Evolutionary conservation across 2,113 vertebrate genomes (phyloP).

Genomic region (Excalfactoria chinensis): DNA sequence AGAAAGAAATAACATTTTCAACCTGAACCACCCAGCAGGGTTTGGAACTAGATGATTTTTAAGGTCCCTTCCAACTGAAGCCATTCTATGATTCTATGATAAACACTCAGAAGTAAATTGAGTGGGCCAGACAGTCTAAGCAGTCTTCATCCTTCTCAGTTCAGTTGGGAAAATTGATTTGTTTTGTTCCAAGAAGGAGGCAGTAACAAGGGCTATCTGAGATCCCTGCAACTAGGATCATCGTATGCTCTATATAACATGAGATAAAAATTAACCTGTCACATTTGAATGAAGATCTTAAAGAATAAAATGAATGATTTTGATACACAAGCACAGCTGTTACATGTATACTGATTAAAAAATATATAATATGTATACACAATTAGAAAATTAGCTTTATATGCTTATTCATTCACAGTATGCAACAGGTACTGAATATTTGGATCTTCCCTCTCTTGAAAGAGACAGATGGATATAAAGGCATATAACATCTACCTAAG

Average conservation of each 20-base stretch:
- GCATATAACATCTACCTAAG: background rate
- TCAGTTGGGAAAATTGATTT: background rate
- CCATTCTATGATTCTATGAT: background rate
- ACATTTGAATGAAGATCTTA: background rate
- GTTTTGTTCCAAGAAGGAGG: background rate
- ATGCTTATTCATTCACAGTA: background rate
- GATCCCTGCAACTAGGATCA: background rate
- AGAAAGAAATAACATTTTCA: background rate
- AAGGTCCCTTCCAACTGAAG: background rate
- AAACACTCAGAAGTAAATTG: background rate
- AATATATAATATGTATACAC: background rate
- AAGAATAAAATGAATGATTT: background rate
- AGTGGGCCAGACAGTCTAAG: background rate
- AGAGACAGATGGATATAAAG: background rate
- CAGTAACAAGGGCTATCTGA: background rate
- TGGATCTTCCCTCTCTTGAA: background rate
- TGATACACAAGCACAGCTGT: background rate
- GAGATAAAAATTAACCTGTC: background rate
- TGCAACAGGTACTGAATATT: background rate
- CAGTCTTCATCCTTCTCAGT: background rate
- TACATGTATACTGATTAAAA: background rate
- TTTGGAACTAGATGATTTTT: background rate
- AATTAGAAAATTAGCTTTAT: background rate
- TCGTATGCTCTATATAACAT: background rate
- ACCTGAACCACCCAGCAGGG: background rate